Evolutionary conservation across 2,797 vertebrate genomes (phyloP), one percentile per base, ranked within the genome.

Genomic region (Halcyon badia): DNA sequence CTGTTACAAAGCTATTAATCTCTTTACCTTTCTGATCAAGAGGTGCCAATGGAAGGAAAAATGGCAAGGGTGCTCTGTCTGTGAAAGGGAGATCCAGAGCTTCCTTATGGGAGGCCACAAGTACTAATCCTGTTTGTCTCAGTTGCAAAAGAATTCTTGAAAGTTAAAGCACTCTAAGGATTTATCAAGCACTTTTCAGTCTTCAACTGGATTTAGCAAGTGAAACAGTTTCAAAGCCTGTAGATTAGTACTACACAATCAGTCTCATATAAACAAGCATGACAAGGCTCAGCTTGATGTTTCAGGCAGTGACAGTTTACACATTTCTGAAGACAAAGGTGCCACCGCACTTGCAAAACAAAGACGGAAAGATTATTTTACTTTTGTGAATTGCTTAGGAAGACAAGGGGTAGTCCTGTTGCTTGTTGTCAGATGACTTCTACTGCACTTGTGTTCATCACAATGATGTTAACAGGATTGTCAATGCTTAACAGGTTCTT

Each of bases 211-310:
- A 95, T 96, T 97, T 95, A 94, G 90, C 66, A 60, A 84, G 84
- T 52, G 87, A 75, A 94, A 80, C 89, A 69, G 70, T 77, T 95
- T 77, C 93, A 88, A 92, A 96, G 79, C 39, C 66, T 71, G 90
- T 78, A 95, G 95, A 96, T 96, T 96, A 97, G 89, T 28, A 30
- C 51, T 48, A 92, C 91, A 94, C 95, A 91, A 90, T 83, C 91
- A 60, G 91, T 64, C 90, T 89, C 39, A 4, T 66, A 94, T 33
- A 72, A 92, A 88, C 1, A 1, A 66, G 68, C 89, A 58, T 35
- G 33, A 56, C 91, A 78, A 70, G 87, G 79, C 90, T 64, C 94
- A 94, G 91, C 84, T 41, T 83, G 95, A 69, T 49, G 60, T 44
- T 79, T 78, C 91, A 72, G 77, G 46, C 96, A 42, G 54, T 85